Base-by-base conservation (phyloP, 2,888 invertebrate genomes). In the Polietes domitor region DNA sequence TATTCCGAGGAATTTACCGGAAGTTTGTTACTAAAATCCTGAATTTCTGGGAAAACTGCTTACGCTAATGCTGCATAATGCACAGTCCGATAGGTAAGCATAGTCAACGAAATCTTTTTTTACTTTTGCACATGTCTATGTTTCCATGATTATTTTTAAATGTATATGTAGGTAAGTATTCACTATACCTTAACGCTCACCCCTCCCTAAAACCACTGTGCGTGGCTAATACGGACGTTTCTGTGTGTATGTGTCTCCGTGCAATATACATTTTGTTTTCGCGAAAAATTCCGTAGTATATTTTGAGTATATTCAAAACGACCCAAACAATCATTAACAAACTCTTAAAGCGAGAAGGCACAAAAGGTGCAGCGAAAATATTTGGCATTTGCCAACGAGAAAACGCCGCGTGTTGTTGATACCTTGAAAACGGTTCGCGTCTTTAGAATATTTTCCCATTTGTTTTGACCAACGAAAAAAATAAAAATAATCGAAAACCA, bases 311-410 rank as follows among this genome's bases (percentile, higher is more conserved):
- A 17, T 37, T 58, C 24, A 53, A 53, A 81, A 24, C n/a, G 55
- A 71, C 53, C 55, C 58, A 76, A 72, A 55, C 24, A 50, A 72
- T 76, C 74, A 53, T 63, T 15, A 77, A 73, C 24, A 74, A 74
- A 73, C 41, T 41, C 26, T 26, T 9, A 58, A 58, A 24, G 68
- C 68, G 68, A 68, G 24, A 2, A 68, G 68, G 15, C 58, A 26
- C 19, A 47, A 55, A 84, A 81, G 78, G 43, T 76, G 84, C 84
- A 84, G 81, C 78, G 68, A 84, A 79, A 76, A 80, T 81, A 65
- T 76, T 53, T 81, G 76, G 78, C 81, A 84, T 84, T 84, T 84
- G 78, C 47, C 68, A 81, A 75, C 81, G 81, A 79, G 68, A 65
- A 81, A 84, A 81, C 81, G 43, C 41, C n/a, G 78, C 37, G 81